Conservation (phyloP, 1,140 invertebrate genomes). For the Cheumatopsyche charites region DNA sequence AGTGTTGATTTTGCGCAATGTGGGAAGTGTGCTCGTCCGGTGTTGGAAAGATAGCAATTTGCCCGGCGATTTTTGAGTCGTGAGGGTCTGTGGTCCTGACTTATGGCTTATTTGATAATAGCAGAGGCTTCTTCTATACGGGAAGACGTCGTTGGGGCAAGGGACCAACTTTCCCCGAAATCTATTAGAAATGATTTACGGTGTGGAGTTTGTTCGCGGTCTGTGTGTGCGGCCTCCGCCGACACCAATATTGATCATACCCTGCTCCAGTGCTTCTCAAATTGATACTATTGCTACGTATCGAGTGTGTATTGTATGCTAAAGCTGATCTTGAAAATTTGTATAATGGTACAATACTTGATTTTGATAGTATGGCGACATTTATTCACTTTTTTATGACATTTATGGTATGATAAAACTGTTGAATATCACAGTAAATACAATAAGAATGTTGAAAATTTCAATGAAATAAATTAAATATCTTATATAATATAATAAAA, state of each 20-base stretch:
- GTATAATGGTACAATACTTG: too few relatives aligned
- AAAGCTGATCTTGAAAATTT: too few relatives aligned
- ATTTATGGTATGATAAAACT: too few relatives aligned
- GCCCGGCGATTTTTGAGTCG: conserved; percentile 8
- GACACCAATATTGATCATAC: conserved; percentile 25
- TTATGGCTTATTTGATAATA: conserved; percentile 37
- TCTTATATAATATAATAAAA: too few relatives aligned
- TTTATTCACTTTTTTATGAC: too few relatives aligned
- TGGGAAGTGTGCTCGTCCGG: neutral
- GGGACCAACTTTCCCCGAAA: conserved; percentile 29
- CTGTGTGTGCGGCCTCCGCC: conserved; percentile 8
- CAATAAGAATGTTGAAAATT: too few relatives aligned
- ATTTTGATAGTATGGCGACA: too few relatives aligned
- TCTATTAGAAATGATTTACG: conserved; percentile 36
- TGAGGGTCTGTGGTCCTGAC: conserved; percentile 2
- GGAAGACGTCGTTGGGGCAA: neutral
- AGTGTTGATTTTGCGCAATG: too few relatives aligned
- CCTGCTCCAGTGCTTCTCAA: conserved; percentile 1
- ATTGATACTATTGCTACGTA: neutral
- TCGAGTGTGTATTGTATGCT: too few relatives aligned
- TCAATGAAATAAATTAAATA: too few relatives aligned
- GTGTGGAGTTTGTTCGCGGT: conserved; percentile 33
- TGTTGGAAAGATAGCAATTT: conserved; percentile 12
- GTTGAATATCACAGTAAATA: too few relatives aligned
- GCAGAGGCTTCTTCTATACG: conserved; percentile 13